Base-by-base conservation (phyloP, 1,140 invertebrate species). In the Laodelphax striatellus region DNA sequence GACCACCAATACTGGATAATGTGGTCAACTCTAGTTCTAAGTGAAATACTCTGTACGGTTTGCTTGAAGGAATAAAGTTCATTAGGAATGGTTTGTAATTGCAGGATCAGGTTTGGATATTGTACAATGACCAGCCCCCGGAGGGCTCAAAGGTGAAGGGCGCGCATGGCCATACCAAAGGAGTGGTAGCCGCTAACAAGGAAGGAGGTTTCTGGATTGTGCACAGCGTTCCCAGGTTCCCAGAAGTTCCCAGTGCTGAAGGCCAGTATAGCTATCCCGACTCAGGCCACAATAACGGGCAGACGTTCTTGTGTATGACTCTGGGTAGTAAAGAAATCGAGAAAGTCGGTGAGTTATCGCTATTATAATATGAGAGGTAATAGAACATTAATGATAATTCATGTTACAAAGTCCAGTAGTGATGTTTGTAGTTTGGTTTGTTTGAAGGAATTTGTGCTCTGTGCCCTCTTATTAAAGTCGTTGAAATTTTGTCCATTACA, bases 161-260 rank as follows among this genome's bases (percentile, higher is more conserved):
- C 5, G 56, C 38, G 0, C 58, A 64, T 13, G 92, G 91, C 0
- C 92, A 94, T 66, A 83, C 90, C 0, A 96, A 95, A 77, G 92
- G 94, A 2, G 82, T 87, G 0, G 70, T 96, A 14, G 76, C 86
- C 8, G 82, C 83, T n/a, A 81, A 90, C 64, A 73, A 79, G 14
- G 71, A 77, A 6, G 77, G 79, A 31, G 92, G 92, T 3, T 82
- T 94, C 66, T 97, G 93, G 92, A 68, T 97, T 44, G 80, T 95
- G 16, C 94, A 97, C 71, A 96, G 92, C 55, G 88, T 94, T 11
- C 94, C 94, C 0, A 79, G 83, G 65, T 97, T 85, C 75, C 90
- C 90, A 10, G 77, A 81, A 0, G 55, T 78, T 19, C 80, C 80
- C 11, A 19, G 53, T 22, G 28, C 43, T 8, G 46, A 58, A 34